Conservation (phyloP, 2,888 invertebrate genomes). For the Charanyca ferruginea region DNA sequence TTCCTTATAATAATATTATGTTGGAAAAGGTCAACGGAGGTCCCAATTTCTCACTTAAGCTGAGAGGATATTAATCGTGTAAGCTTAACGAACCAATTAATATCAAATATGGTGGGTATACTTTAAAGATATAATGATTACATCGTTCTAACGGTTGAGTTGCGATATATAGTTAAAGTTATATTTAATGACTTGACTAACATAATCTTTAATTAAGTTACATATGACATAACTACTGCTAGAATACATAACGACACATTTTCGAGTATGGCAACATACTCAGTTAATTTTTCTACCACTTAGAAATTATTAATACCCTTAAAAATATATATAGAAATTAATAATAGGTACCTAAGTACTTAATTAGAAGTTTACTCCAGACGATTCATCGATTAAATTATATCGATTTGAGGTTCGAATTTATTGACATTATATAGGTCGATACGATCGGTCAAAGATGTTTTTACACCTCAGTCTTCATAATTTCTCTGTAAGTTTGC, state of each 20-base stretch:
- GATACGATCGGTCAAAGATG: slow-evolving; percentile 8
- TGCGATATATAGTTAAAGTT: slow-evolving; percentile 34
- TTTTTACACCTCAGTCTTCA: slow-evolving; percentile 35
- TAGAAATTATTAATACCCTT: too few relatives aligned
- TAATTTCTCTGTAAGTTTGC: not conserved
- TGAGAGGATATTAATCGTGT: slow-evolving; percentile 4
- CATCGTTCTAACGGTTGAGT: slow-evolving; percentile 22
- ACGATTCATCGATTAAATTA: slow-evolving; percentile 50
- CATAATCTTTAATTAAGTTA: not conserved
- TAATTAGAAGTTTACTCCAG: slow-evolving; percentile 40
- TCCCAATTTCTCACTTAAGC: slow-evolving; percentile 34
- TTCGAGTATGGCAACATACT: not conserved
- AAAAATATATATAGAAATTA: too few relatives aligned
- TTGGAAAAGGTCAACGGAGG: slow-evolving; percentile 12
- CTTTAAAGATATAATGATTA: slow-evolving; percentile 18
- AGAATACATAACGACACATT: slow-evolving; percentile 20
- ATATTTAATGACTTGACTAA: slow-evolving; percentile 31
- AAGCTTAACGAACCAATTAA: slow-evolving; percentile 34
- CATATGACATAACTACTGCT: slow-evolving; percentile 18
- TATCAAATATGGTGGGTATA: slow-evolving; percentile 32
- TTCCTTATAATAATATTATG: not conserved
- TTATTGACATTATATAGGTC: slow-evolving; percentile 50
- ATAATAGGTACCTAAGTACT: too few relatives aligned
- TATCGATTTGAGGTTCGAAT: slow-evolving; percentile 59
- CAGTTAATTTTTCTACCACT: not conserved